phyloP scores from a whole-genome alignment of 1,140 invertebrate genomes.

The Hycleus cichorii region DNA sequence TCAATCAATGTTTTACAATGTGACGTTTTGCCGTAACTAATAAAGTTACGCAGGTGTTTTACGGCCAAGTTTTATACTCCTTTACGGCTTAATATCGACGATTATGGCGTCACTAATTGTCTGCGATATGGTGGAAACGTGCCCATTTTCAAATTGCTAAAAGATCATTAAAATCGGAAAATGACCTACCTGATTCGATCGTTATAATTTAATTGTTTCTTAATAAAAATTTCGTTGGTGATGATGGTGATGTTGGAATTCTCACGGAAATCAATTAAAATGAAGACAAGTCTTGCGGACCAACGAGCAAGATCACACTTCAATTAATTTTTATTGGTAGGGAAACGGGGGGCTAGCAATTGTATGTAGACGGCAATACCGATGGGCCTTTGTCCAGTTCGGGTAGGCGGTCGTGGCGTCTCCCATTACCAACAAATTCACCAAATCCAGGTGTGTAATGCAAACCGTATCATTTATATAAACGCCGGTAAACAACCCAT shows the following conservation, averaged over 20 bases:
- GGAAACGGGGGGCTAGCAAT: neutral
- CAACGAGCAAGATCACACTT: constrained; percentile 19
- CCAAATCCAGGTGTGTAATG: neutral
- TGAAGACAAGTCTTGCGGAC: constrained; percentile 11
- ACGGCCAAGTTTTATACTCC: constrained; percentile 8
- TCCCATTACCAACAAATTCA: no score
- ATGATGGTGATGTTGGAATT: neutral
- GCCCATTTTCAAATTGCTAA: constrained; percentile 9
- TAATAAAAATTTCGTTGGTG: neutral
- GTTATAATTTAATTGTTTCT: constrained; percentile 4
- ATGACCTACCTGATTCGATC: constrained; percentile 3
- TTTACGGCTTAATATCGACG: constrained; percentile 14
- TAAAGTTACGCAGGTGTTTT: constrained; percentile 18
- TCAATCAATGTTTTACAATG: no score
- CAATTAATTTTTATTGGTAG: constrained; percentile 14
- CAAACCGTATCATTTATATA: neutral
- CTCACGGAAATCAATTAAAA: constrained; percentile 6
- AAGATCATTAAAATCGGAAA: no score
- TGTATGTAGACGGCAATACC: neutral
- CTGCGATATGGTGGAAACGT: constrained; percentile 10
- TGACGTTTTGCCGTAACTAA: constrained; percentile 13
- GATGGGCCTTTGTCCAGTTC: no score
- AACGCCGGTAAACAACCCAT: constrained; percentile 20
- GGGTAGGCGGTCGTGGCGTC: no score
- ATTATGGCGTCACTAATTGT: constrained; percentile 15